Evolutionary conservation across 2,888 invertebrate species (phyloP).

Genomic region (Pheosia tremula): DNA sequence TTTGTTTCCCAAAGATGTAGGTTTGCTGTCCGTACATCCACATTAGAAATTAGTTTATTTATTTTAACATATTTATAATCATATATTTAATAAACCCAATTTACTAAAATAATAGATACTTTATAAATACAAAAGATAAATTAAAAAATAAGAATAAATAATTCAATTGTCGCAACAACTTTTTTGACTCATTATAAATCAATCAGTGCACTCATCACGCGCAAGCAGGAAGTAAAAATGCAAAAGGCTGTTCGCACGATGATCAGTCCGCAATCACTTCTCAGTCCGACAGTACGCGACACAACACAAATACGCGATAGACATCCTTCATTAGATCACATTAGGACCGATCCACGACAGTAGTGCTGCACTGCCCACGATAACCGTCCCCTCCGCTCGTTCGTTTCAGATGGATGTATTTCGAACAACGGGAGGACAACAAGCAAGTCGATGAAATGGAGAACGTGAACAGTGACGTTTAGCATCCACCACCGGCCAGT

Average conservation of each 20-base stretch:
- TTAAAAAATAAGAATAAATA: too few relatives aligned
- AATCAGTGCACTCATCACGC: background rate
- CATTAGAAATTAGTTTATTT: too few relatives aligned
- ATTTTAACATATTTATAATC: too few relatives aligned
- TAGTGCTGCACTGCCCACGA: conserved; percentile 5
- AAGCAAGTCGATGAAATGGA: conserved; percentile 52
- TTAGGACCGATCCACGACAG: conserved; percentile 20
- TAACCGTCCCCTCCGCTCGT: conserved; percentile 33
- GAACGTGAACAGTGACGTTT: conserved; percentile 51
- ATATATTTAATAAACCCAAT: too few relatives aligned
- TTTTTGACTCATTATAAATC: background rate
- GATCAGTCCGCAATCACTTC: conserved; percentile 17
- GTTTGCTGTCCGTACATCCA: too few relatives aligned
- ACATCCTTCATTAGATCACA: conserved; percentile 30
- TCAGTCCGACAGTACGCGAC: conserved; percentile 25
- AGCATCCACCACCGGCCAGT: conserved; percentile 26
- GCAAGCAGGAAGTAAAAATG: conserved; percentile 12
- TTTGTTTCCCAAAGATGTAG: too few relatives aligned
- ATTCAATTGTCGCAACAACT: background rate
- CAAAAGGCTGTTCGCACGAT: conserved; percentile 4
- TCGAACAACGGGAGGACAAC: conserved; percentile 27
- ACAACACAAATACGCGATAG: conserved; percentile 24
- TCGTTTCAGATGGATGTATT: conserved; percentile 29
- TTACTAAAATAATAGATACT: too few relatives aligned
- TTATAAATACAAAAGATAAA: background rate